Percentiles rank a stretch among this genome's conserved stretches.
Evolutionary conservation across 2,113 vertebrate genomes (phyloP).

Genomic region (Pseudonaja textilis): DNA sequence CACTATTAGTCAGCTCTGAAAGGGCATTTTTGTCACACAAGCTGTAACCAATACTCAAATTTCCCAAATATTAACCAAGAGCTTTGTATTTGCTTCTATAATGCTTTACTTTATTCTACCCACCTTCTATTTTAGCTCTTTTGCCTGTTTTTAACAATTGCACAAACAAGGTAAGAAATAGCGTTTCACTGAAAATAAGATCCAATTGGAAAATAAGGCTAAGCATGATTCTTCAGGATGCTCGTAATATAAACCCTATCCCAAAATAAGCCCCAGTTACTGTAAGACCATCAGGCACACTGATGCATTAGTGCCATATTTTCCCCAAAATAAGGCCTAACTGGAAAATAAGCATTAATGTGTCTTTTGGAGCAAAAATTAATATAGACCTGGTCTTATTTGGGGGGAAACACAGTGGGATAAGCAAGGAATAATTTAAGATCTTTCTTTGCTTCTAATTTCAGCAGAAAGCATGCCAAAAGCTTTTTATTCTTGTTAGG

Average conservation of each 20-base stretch:
- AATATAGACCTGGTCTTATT: too few species aligned
- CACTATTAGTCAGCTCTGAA: background rate
- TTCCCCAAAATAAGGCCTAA: too few species aligned
- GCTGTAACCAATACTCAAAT: background rate
- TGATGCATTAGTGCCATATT: too few species aligned
- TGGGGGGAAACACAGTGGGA: too few species aligned
- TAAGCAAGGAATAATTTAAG: background rate
- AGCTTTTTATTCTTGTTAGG: background rate
- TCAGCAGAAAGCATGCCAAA: background rate
- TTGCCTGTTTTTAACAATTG: constrained; percentile 18
- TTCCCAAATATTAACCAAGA: constrained; percentile 10
- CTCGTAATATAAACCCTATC: too few species aligned
- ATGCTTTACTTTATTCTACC: background rate
- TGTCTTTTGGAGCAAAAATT: too few species aligned
- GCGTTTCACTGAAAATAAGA: too few species aligned
- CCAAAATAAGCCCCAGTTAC: too few species aligned
- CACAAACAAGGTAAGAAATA: background rate
- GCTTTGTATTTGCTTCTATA: background rate
- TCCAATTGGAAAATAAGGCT: too few species aligned
- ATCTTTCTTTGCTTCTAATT: background rate
- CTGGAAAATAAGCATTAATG: too few species aligned
- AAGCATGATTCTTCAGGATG: too few species aligned
- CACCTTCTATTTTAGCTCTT: constrained; percentile 31
- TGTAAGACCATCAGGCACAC: too few species aligned
- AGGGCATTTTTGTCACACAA: background rate